phyloP scores from a whole-genome alignment of 2,797 vertebrate genomes.

The Scomberomorus guttatus region DNA sequence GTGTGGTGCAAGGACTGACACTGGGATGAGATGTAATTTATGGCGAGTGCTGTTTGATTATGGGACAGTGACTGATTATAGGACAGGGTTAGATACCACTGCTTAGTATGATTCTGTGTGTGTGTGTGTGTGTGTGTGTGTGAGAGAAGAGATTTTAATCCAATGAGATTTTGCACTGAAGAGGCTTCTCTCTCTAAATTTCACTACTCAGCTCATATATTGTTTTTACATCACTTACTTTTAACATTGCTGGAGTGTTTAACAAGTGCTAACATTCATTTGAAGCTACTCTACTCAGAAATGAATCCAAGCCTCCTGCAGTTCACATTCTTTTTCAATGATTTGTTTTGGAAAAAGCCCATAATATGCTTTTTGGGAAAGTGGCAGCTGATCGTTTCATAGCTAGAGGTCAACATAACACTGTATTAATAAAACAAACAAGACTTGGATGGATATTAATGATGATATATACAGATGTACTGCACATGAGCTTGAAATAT shows the following conservation, averaged over 20 bases:
- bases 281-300: constrained; percentile 30
- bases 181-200: constrained; percentile 15
- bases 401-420: constrained; percentile 64
- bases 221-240: constrained; percentile 1
- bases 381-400: constrained; percentile 53
- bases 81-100: constrained; percentile 42
- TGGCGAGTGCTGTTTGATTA: constrained; percentile 52
- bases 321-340: constrained; percentile 47
- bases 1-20: constrained; percentile 52
- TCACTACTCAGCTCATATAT: constrained; percentile 17
- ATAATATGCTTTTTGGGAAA: constrained; percentile 51
- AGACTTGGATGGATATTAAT: constrained; percentile 58
- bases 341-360: constrained; percentile 55
- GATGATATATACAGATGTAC: constrained; percentile 62
- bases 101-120: constrained; percentile 23
- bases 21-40: constrained; percentile 58
- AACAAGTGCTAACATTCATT: constrained; percentile 27
- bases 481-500: constrained; percentile 49
- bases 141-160: constrained; percentile 15
- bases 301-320: constrained; percentile 42
- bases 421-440: constrained; percentile 67
- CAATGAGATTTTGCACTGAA: background rate
- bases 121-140: background rate
- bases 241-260: constrained; percentile 37
- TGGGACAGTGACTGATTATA: constrained; percentile 47